These are phyloP conservation scores for Entelurus aequoreus DNA, from an alignment of 2,113 vertebrate species.

Conservation along the genomic window DNA sequence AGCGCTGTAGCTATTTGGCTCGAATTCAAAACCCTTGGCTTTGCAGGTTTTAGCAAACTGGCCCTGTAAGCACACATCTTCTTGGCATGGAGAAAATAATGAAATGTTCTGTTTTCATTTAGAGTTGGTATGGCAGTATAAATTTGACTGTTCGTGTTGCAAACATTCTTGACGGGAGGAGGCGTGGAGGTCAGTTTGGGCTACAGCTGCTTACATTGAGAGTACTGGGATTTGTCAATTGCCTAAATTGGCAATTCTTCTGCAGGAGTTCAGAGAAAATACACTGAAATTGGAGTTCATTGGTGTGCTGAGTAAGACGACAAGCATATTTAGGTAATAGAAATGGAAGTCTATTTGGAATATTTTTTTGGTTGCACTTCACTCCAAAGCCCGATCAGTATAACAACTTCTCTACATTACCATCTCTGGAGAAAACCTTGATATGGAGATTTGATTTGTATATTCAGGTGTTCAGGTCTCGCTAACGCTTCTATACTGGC, in stretches of 20 bases:
- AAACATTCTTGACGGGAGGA: no score
- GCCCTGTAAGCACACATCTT: background rate
- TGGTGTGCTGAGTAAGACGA: slow-evolving; percentile 14
- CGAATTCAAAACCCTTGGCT: background rate
- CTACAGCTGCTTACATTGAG: background rate
- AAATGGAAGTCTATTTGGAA: slow-evolving; percentile 19
- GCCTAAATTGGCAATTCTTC: slow-evolving; percentile 40
- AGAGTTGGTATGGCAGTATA: background rate
- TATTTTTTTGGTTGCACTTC: slow-evolving; percentile 7
- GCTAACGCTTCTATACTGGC: slow-evolving; percentile 3
- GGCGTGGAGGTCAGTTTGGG: background rate
- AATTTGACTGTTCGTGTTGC: no score
- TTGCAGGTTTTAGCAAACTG: background rate
- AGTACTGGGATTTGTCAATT: slow-evolving; percentile 17
- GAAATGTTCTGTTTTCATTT: slow-evolving; percentile 11
- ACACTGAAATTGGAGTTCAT: background rate
- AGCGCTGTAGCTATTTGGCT: no score
- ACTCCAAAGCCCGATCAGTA: background rate
- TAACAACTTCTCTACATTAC: background rate
- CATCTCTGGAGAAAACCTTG: slow-evolving; percentile 12
- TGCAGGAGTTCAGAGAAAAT: slow-evolving; percentile 16
- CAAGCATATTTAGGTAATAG: slow-evolving; percentile 24
- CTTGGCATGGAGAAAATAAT: slow-evolving; percentile 1
- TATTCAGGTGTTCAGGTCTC: slow-evolving; percentile 19
- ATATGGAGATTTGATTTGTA: slow-evolving; percentile 21